A percentile compares a stretch with the other conserved stretches of the same genome.
phyloP scores from a whole-genome alignment of 2,888 invertebrate species.

The Aphidoletes aphidimyza region DNA sequence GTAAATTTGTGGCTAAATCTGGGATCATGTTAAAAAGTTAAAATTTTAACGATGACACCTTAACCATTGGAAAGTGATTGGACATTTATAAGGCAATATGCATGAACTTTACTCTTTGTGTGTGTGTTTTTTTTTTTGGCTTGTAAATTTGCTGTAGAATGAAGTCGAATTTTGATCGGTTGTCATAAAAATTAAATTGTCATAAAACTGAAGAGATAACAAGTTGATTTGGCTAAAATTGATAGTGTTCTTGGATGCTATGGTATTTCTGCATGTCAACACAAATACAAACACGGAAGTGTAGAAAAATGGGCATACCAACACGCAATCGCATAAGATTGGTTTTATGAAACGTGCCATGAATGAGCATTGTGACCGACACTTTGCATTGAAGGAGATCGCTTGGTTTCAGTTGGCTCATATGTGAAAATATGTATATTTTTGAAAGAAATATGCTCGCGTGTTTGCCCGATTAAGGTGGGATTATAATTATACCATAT shows the following conservation, averaged over 20 bases:
- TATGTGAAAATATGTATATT: too few species aligned
- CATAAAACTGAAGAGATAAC: slow-evolving; percentile 22
- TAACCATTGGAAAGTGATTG: too few species aligned
- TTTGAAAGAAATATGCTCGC: too few species aligned
- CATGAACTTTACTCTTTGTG: too few species aligned
- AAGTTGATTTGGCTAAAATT: neutral
- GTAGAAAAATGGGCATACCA: too few species aligned
- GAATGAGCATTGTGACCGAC: neutral
- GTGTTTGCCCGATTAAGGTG: neutral
- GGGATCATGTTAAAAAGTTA: too few species aligned
- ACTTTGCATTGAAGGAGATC: neutral
- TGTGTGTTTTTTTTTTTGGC: too few species aligned
- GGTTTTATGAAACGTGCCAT: too few species aligned
- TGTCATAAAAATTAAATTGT: slow-evolving; percentile 25
- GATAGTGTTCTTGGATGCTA: neutral
- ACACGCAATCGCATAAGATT: too few species aligned
- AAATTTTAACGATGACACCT: neutral
- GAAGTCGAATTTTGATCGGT: too few species aligned
- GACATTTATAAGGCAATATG: too few species aligned
- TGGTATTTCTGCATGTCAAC: neutral
- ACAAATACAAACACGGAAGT: neutral
- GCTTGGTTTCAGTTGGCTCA: neutral
- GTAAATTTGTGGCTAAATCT: neutral
- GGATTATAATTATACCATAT: slow-evolving; percentile 7
- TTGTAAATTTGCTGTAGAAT: too few species aligned